phyloP scores from a whole-genome alignment of 2,888 invertebrate species.

The Spisula subtruncata region DNA sequence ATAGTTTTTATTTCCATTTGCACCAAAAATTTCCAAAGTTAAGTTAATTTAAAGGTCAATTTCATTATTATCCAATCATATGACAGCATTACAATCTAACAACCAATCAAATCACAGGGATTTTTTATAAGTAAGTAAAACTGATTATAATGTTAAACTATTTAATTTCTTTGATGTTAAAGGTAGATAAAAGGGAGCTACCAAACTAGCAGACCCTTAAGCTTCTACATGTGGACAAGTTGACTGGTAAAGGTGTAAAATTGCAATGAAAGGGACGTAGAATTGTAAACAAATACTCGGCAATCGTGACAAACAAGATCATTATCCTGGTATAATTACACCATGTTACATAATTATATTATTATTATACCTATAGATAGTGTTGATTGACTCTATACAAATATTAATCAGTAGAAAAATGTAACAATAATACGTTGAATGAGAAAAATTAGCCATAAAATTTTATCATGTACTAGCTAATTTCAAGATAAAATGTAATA shows the following conservation, averaged over 20 bases:
- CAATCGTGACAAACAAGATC: neutral
- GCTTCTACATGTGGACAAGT: neutral
- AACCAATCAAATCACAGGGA: constrained; percentile 41
- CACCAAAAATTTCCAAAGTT: neutral
- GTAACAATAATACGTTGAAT: neutral
- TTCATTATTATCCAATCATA: constrained; percentile 26
- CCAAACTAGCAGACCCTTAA: constrained; percentile 19
- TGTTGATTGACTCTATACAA: neutral
- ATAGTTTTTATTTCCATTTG: neutral
- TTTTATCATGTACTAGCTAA: neutral
- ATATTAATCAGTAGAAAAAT: constrained; percentile 2
- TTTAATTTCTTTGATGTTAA: constrained; percentile 43
- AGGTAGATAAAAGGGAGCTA: constrained; percentile 38
- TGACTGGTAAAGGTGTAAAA: neutral
- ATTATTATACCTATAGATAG: neutral
- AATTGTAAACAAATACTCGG: constrained; percentile 11
- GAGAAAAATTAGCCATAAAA: neutral
- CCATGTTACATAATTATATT: neutral
- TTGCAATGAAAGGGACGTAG: neutral
- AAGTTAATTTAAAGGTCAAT: neutral
- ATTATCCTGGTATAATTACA: neutral
- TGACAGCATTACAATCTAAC: neutral
- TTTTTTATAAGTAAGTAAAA: constrained; percentile 35
- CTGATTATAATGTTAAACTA: neutral
- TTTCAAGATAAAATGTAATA: no score